These are phyloP conservation scores for Corvus cornix DNA, from an alignment of 2,113 vertebrate species.

Conservation along the genomic window DNA sequence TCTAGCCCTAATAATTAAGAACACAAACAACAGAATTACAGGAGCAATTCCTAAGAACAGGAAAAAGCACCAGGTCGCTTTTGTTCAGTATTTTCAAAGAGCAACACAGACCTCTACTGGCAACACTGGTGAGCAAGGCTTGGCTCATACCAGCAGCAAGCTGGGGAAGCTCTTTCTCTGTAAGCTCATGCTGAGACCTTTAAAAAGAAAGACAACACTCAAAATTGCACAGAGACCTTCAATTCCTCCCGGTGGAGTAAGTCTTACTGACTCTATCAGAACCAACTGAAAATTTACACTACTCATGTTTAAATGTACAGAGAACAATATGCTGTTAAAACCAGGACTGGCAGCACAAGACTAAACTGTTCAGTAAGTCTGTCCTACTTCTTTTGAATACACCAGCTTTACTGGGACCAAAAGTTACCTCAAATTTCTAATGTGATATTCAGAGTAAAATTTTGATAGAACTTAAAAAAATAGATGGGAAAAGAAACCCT, in stretches of 20 bases:
- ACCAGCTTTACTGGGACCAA: background rate
- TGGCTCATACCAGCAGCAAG: background rate
- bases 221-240: background rate
- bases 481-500: fast-evolving
- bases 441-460: background rate
- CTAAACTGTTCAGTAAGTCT: background rate
- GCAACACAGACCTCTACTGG: conserved; percentile 77
- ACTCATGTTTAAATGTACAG: background rate
- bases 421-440: background rate
- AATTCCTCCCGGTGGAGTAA: background rate
- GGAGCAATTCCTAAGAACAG: conserved; percentile 21
- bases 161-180: background rate
- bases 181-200: background rate
- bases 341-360: background rate
- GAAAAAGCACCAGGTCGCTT: background rate
- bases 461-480: background rate
- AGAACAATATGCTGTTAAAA: background rate
- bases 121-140: background rate
- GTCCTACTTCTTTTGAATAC: background rate
- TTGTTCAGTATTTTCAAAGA: conserved; percentile 52
- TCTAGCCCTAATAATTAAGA: conserved; percentile 2
- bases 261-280: background rate
- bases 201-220: background rate
- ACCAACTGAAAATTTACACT: background rate
- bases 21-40: conserved; percentile 42